Conservation (phyloP, 2,113 vertebrate genomes). For the Stictonetta naevosa region DNA sequence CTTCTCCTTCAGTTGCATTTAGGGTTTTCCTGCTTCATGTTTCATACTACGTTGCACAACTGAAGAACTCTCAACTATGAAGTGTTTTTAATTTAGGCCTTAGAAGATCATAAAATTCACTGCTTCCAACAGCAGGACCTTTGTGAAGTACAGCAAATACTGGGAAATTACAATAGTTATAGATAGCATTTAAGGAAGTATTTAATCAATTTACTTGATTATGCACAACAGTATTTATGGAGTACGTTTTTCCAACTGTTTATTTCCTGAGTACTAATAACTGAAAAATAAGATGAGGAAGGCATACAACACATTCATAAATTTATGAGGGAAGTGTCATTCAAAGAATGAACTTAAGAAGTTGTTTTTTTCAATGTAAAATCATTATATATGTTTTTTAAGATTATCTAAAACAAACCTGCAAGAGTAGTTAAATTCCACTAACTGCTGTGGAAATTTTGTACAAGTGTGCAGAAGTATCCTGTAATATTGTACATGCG, state of each 20-base stretch:
- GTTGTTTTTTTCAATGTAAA: not conserved
- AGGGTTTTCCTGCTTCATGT: constrained; percentile 55
- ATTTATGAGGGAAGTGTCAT: not conserved
- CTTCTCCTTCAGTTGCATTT: constrained; percentile 51
- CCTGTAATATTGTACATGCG: not conserved
- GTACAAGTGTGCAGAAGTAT: not conserved
- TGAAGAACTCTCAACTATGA: not conserved
- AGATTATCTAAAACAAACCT: not conserved
- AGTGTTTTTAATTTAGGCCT: not conserved
- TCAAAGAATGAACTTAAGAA: not conserved
- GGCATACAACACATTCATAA: not conserved
- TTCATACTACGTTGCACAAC: constrained; percentile 37
- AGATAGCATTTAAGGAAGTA: not conserved
- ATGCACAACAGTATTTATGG: not conserved
- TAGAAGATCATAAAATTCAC: not conserved
- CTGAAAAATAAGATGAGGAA: not conserved
- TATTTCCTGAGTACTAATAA: not conserved
- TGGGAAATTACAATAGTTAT: not conserved
- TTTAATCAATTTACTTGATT: not conserved
- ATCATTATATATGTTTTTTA: not conserved
- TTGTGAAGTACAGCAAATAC: not conserved
- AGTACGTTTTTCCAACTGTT: not conserved
- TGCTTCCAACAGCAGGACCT: not conserved
- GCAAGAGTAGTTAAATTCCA: not conserved
- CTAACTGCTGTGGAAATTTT: not conserved